A percentile compares a stretch with the other conserved stretches of the same genome.
These are phyloP conservation scores for Cyprinodon variegatus DNA, from an alignment of 2,113 vertebrate genomes.

Conservation along the genomic window DNA sequence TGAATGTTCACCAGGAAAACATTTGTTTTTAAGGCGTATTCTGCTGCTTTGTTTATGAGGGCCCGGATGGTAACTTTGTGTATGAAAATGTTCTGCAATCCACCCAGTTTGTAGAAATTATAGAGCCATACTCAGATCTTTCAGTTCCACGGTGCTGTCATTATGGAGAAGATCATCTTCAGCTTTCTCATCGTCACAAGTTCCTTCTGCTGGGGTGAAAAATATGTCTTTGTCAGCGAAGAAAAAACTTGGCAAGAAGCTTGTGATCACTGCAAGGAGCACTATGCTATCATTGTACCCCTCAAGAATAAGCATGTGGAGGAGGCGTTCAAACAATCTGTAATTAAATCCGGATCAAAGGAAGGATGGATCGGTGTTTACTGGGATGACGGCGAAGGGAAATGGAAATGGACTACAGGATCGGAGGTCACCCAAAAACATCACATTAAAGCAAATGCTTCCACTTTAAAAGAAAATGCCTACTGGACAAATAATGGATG, in stretches of 20 bases:
- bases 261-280: fast-evolving
- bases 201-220: not conserved
- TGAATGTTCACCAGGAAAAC: too few relatives aligned
- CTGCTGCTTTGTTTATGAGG: too few relatives aligned
- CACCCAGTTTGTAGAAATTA: too few relatives aligned
- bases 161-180: not conserved
- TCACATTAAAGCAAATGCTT: too few relatives aligned
- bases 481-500: not conserved
- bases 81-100: too few relatives aligned
- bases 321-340: not conserved
- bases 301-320: not conserved
- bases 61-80: too few relatives aligned
- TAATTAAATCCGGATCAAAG: fast-evolving
- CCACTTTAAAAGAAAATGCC: too few relatives aligned
- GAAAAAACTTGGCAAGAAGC: fast-evolving
- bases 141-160: too few relatives aligned
- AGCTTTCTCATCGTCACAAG: not conserved
- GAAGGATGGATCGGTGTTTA: constrained; percentile 35
- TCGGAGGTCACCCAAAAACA: not conserved
- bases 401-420: constrained; percentile 45
- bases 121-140: too few relatives aligned
- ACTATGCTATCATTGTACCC: constrained; percentile 18
- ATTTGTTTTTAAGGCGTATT: too few relatives aligned
- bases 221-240: not conserved
- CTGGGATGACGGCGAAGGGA: fast-evolving